phyloP scores from a whole-genome alignment of 2,888 invertebrate genomes.

The Auanema freiburgensis region DNA sequence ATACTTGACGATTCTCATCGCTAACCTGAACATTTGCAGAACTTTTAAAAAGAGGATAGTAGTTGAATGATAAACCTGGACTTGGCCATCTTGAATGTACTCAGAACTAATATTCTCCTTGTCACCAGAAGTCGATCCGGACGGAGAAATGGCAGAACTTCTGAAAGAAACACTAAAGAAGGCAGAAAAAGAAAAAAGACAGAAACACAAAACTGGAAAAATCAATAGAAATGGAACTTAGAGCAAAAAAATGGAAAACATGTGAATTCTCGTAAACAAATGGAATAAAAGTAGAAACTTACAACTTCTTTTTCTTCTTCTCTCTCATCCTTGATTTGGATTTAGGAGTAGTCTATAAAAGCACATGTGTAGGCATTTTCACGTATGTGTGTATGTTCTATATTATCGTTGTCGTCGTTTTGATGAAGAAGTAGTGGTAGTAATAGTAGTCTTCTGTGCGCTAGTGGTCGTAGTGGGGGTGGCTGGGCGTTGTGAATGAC shows the following conservation, averaged over 20 bases:
- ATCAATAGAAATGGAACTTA: background rate
- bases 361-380: no score
- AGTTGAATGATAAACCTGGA: constrained; percentile 10
- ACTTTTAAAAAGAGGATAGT: background rate
- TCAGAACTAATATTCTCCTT: constrained; percentile 22
- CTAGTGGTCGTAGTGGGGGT: no score
- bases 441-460: no score
- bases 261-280: constrained; percentile 1
- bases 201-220: background rate
- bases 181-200: background rate
- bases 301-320: constrained; percentile 16
- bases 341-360: no score
- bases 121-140: constrained; percentile 17
- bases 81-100: constrained; percentile 1
- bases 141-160: constrained; percentile 8
- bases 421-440: no score
- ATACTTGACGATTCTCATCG: constrained; percentile 10
- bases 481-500: no score
- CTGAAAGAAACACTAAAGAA: no score
- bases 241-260: constrained; percentile 1
- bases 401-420: no score
- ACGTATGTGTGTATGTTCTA: no score
- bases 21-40: constrained; percentile 11
- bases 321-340: constrained; percentile 12
- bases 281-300: constrained; percentile 3